Evolutionary conservation across 2,797 vertebrate species (phyloP).

Genomic region (Labroides dimidiatus): DNA sequence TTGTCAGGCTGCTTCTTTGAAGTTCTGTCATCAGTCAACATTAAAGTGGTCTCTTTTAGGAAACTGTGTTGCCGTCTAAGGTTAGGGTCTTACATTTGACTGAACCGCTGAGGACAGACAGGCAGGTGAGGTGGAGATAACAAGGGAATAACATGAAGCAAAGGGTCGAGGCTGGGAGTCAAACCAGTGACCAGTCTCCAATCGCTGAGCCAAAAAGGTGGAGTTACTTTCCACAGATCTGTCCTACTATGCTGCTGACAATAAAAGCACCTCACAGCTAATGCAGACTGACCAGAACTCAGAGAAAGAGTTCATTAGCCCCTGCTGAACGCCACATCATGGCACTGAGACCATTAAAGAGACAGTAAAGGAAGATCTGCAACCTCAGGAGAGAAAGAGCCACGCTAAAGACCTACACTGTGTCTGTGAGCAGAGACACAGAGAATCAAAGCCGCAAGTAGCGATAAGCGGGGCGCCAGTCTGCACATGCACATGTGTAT

Average conservation of each 20-base stretch:
- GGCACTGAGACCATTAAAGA: slow-evolving; percentile 64
- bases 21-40: neutral
- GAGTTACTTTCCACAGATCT: neutral
- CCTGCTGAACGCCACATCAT: slow-evolving; percentile 9
- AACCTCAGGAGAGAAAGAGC: slow-evolving; percentile 41
- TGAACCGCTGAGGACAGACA: too few relatives aligned
- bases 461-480: too few relatives aligned
- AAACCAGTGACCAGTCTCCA: too few relatives aligned
- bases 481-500: too few relatives aligned
- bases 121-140: too few relatives aligned
- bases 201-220: too few relatives aligned
- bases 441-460: too few relatives aligned
- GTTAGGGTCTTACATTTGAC: too few relatives aligned
- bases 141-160: too few relatives aligned
- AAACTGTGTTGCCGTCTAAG: neutral
- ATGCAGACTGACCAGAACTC: neutral
- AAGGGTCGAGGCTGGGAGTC: too few relatives aligned
- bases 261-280: too few relatives aligned
- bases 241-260: too few relatives aligned
- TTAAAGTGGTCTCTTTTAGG: neutral
- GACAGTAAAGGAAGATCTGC: slow-evolving; percentile 71
- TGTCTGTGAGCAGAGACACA: slow-evolving; percentile 16
- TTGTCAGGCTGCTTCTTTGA: neutral
- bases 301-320: slow-evolving; percentile 39
- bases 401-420: slow-evolving; percentile 51